Base-by-base conservation (phyloP, 2,888 invertebrate species). In the Lobophora halterata region DNA sequence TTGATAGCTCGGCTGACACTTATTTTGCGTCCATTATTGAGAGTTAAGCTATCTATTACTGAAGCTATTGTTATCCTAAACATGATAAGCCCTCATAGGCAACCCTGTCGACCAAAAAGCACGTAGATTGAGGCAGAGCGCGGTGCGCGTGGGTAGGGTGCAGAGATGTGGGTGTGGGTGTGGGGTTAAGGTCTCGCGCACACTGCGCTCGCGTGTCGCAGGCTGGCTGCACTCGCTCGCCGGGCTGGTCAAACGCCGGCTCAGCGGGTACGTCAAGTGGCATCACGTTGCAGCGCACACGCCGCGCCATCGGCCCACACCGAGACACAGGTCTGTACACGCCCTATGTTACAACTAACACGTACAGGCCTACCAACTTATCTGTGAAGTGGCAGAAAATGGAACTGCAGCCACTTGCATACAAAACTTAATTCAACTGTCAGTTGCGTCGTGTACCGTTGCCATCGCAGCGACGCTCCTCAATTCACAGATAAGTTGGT, bases 181-280 rank as follows among this genome's bases (percentile, higher is more conserved):
- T 16, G 30, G 44, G 27, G 40, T 45, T 52, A 48, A 48, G 48
- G 38, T 51, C 39, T 46, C 55, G 44, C 52, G 55, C 46, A 50
- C 42, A 51, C 43, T n/a, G n/a, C n/a, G n/a, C n/a, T 49, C 14
- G 26, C 12, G 35, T 52, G 61, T 65, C 67, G 75, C 79, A 88
- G 88, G 91, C 89, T 91, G 91, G 91, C 90, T 91, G 87, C 90
- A 90, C 89, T 90, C 91, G 73, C 82, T 91, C 79, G 89, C 91
- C 76, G 91, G 91, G 81, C 89, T 90, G 71, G 88, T 91, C 80
- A 95, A 94, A 86, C 93, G 93, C 79, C 91, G 94, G 71, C 93
- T 95, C 80, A 92, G 93, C 71, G 93, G 93, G 57, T 94, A 94
- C 87, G 93, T 94, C 68, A 94, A 94, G 88, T 90, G 94, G 80